Evolutionary conservation across 2,797 vertebrate species (phyloP), one percentile per base, ranked within the genome.

Genomic region (Betta splendens): DNA sequence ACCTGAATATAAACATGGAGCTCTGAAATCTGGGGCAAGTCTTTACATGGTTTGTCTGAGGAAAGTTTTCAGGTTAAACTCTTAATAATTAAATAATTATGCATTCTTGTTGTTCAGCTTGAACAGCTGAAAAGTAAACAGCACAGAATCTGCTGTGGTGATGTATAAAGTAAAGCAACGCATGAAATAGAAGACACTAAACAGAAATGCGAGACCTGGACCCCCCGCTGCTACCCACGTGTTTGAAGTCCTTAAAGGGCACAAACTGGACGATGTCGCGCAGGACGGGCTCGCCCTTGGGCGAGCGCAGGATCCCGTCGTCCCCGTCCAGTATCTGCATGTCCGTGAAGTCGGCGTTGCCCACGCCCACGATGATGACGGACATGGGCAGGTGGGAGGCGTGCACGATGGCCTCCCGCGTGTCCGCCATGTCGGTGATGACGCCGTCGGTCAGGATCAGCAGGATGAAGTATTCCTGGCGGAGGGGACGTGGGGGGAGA

Each of bases 391-490:
- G 93, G 87, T 98, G 96, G 10, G 97, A 99, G 69, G 97, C 97
- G 0, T 98, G 97, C 23, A 99, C 97, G 0, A 99, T 99, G 87
- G 97, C 97, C 89, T 99, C 97, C 20, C 97, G 89, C 0, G 97
- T 99, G 90, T 99, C 97, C 0, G 97, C 97, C 97, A 99, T 99
- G 91, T 99, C 97, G 7, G 97, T 99, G 92, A 99, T 98, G 69
- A 99, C 97, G 0, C 97, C 97, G 0, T 99, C 97, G 0, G 97
- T 99, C 88, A 99, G 93, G 77, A 99, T 98, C 71, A 99, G 91
- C 74, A 99, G 79, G 89, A 99, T 99, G 88, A 98, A 98, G 80
- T 98, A 98, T 92, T 99, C 96, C 98, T 99, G 84, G 36, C 9
- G 15, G 84, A 36, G 7, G 13, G 45, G 56, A 28, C 16, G 22